A percentile compares a stretch with the other conserved stretches of the same genome.
Conservation (phyloP, 1,140 invertebrate genomes). For the Euglossa dilemma region DNA sequence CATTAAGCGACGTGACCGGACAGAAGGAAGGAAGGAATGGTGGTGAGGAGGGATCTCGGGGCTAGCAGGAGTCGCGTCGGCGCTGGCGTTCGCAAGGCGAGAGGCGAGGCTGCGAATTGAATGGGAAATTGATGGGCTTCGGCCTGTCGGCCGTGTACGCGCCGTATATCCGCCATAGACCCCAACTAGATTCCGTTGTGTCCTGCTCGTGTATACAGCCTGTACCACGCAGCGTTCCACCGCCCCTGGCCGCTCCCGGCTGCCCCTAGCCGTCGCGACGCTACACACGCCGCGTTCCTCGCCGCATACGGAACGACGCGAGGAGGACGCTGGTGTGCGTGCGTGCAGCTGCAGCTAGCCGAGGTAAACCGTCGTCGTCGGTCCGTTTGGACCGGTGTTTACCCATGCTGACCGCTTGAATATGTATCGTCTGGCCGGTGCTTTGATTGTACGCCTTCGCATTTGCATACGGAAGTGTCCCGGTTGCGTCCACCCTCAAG, state of each 20-base stretch:
- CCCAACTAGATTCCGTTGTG: slow-evolving; percentile 66
- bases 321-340: background rate
- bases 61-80: background rate
- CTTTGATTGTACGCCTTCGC: slow-evolving; percentile 71
- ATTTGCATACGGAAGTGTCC: slow-evolving; percentile 68
- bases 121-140: slow-evolving; percentile 76
- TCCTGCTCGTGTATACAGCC: slow-evolving; percentile 63
- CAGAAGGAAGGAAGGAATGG: background rate
- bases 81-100: background rate
- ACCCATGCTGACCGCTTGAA: slow-evolving; percentile 68
- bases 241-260: slow-evolving; percentile 8
- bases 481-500: slow-evolving; percentile 34
- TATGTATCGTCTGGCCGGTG: slow-evolving; percentile 66
- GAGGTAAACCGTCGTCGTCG: slow-evolving; percentile 53
- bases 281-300: slow-evolving; percentile 32
- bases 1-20: slow-evolving; percentile 20
- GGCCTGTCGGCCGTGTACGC: slow-evolving; percentile 70
- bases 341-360: slow-evolving; percentile 28
- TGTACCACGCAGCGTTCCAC: slow-evolving; percentile 45
- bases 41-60: background rate
- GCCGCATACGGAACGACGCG: slow-evolving; percentile 19
- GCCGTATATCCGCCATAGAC: slow-evolving; percentile 65
- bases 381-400: slow-evolving; percentile 60
- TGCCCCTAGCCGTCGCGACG: background rate
- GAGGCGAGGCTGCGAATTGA: slow-evolving; percentile 67